Conservation (phyloP, 2,113 vertebrate genomes). For the Perccottus glenii region DNA sequence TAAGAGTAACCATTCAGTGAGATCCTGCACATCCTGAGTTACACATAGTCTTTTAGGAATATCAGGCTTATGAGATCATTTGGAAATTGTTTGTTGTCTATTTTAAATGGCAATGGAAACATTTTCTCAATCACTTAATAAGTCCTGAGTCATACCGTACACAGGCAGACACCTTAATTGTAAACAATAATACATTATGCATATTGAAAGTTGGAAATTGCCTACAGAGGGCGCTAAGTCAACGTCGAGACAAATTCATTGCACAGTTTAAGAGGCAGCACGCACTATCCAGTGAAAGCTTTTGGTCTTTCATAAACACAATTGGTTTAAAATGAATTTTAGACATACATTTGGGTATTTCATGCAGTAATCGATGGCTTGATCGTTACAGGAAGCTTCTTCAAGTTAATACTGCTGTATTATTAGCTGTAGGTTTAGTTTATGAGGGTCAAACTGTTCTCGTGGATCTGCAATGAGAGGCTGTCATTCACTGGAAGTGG, state of each 20-base stretch:
- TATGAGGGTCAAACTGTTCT: background rate
- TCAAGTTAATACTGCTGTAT: too few relatives aligned
- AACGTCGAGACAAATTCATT: constrained; percentile 8
- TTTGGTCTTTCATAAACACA: background rate
- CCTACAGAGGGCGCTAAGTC: constrained; percentile 69
- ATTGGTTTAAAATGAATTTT: background rate
- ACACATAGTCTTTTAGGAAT: background rate
- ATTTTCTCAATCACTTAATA: background rate
- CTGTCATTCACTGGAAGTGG: constrained; percentile 24
- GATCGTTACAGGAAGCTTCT: too few relatives aligned
- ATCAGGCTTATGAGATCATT: constrained; percentile 32
- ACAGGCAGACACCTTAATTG: background rate
- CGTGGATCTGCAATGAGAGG: constrained; percentile 16
- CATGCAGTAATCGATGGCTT: background rate
- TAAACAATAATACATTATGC: background rate
- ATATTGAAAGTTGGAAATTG: constrained; percentile 4
- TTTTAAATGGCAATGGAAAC: background rate
- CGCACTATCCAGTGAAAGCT: background rate
- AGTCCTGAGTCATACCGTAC: background rate
- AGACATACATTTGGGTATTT: background rate
- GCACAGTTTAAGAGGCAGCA: too few relatives aligned
- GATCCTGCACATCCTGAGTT: background rate
- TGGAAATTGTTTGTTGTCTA: constrained; percentile 16
- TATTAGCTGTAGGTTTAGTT: background rate
- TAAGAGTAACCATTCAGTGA: background rate